A percentile compares a stretch with the other conserved stretches of the same genome.
These are phyloP conservation scores for Phalacrocorax aristotelis DNA, from an alignment of 2,113 vertebrate genomes.

Conservation along the genomic window DNA sequence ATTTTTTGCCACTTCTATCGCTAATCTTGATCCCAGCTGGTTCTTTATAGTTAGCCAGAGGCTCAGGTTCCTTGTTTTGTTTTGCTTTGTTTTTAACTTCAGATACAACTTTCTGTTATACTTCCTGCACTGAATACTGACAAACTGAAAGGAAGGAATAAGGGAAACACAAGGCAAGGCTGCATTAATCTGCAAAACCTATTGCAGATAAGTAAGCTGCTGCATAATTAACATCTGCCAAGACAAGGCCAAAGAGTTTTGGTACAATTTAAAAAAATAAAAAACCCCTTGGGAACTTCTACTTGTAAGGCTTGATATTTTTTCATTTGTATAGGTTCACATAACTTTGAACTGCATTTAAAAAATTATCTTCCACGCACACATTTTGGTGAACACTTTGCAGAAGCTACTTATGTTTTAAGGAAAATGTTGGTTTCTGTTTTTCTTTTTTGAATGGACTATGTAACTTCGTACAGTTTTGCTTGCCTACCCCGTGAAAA, in stretches of 20 bases:
- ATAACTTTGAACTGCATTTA: not conserved
- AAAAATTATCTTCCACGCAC: not conserved
- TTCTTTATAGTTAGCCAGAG: constrained; percentile 30
- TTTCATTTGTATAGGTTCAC: not conserved
- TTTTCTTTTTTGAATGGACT: not conserved
- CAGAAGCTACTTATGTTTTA: not conserved
- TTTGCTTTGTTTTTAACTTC: constrained; percentile 28
- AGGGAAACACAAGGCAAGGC: not conserved
- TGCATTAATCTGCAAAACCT: not conserved
- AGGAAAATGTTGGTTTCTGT: not conserved
- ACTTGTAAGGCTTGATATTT: not conserved
- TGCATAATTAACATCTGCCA: not conserved
- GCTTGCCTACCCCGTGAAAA: not conserved
- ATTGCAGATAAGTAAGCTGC: not conserved
- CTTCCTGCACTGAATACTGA: not conserved
- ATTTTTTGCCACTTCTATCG: constrained; percentile 5
- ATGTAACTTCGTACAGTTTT: not conserved
- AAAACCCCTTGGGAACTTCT: not conserved
- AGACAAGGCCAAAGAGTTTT: not conserved
- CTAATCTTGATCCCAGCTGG: constrained; percentile 33
- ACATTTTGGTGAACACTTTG: not conserved
- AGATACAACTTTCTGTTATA: constrained; percentile 19
- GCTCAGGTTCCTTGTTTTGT: not conserved
- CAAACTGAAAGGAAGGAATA: not conserved
- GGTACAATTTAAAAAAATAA: not conserved